Base-by-base conservation (phyloP, 2,888 invertebrate species). In the Troides aeacus region DNA sequence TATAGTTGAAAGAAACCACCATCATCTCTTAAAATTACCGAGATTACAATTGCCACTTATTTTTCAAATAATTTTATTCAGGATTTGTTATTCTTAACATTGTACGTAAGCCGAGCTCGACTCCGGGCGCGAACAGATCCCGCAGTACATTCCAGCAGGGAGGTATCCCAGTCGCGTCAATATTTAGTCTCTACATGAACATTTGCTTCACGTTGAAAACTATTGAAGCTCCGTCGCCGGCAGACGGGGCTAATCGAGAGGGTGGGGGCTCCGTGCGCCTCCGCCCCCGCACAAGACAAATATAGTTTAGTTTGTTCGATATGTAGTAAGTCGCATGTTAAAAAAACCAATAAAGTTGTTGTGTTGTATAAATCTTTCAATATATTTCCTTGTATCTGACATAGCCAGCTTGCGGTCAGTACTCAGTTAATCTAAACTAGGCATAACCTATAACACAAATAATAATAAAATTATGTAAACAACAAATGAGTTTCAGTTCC, bases 321-420 rank as follows among this genome's bases (percentile, higher is more conserved):
- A 66, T 42, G 66, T 70, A 70, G 69, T 60, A 64, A 5, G 21
- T 30, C 3, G 56, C 56, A 66, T 66, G 62, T 70, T 70, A 63
- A 62, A 21, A 39, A 21, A 66, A 62, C 66, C 10, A 71, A 68
- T 69, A 64, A 66, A 65, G 66, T 58, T 66, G 58, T 70, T 69
- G 39, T 64, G 69, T 61, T 58, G 12, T 23, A 60, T 50, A 30
- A 66, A 24, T 72, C 72, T 74, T 73, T 76, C 74, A 74, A 62
- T 69, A 36, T 56, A 21, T 15, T 50, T 62, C 24, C 50, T 21
- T 30, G 30, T 36, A 46, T 46, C 50, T 30, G 30, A 30, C 30
- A 5, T 30, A 30, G 5, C 30, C 30, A 30, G 30, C 12, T 18
- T 24, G 8, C 8, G 2, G 23, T 62, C 21, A 21, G 15, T 42